Conservation (phyloP, 2,797 vertebrate species). For the Channa striata region DNA sequence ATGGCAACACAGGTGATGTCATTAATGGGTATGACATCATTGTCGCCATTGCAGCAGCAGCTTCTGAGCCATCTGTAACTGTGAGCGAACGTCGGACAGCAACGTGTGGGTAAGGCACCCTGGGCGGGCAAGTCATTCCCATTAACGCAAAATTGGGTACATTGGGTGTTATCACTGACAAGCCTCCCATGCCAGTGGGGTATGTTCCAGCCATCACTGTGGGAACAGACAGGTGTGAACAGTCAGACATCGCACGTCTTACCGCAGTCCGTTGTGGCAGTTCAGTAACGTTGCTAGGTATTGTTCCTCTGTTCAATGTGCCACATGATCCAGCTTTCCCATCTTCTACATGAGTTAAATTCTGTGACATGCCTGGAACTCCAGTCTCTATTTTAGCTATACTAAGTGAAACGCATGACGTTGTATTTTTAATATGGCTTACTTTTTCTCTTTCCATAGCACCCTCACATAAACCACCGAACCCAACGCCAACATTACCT, state of each 20-base stretch:
- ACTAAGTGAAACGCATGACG: background rate
- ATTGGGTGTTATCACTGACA: slow-evolving; percentile 30
- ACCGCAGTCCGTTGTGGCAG: slow-evolving; percentile 87
- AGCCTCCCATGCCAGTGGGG: slow-evolving; percentile 69
- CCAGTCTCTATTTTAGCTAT: background rate
- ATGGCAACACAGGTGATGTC: slow-evolving; percentile 64
- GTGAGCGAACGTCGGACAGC: slow-evolving; percentile 89
- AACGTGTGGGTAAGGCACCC: slow-evolving; percentile 67
- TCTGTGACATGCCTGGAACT: slow-evolving; percentile 7
- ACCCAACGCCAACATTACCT: background rate
- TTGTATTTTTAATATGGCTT: slow-evolving; percentile 35
- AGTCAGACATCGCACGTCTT: slow-evolving; percentile 93
- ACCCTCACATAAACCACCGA: background rate
- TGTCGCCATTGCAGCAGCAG: slow-evolving; percentile 53
- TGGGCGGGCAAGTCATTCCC: slow-evolving; percentile 49
- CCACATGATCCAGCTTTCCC: slow-evolving; percentile 28
- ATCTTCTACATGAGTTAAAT: slow-evolving; percentile 34
- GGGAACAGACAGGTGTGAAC: slow-evolving; percentile 92
- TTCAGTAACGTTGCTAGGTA: slow-evolving; percentile 49
- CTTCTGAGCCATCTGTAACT: slow-evolving; percentile 80
- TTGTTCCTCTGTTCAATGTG: slow-evolving; percentile 43
- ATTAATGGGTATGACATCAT: slow-evolving; percentile 62
- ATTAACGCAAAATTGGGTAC: slow-evolving; percentile 43
- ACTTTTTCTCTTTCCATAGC: slow-evolving; percentile 16
- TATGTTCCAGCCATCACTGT: slow-evolving; percentile 81